Percentiles rank a stretch among this genome's conserved stretches.
phyloP scores from a whole-genome alignment of 2,797 vertebrate genomes.

The Enteromius trimaculatus region DNA sequence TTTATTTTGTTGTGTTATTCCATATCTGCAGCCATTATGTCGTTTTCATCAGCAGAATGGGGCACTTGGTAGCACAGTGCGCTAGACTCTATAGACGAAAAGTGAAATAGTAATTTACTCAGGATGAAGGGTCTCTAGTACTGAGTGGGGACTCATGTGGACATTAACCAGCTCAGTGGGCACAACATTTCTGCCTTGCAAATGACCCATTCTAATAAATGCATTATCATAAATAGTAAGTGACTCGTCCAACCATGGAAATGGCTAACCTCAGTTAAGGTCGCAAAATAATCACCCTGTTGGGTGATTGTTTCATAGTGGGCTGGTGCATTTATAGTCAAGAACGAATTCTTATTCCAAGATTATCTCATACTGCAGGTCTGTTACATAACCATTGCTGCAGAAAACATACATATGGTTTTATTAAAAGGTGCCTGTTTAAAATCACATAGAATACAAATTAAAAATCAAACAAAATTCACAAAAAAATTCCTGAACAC shows the following conservation, averaged over 20 bases:
- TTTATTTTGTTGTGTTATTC: neutral
- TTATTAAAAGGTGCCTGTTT: neutral
- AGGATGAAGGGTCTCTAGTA: conserved; percentile 33
- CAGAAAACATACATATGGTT: neutral
- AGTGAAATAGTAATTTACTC: conserved; percentile 42
- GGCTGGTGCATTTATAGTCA: conserved; percentile 22
- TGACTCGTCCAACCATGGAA: conserved; percentile 27
- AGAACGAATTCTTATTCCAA: conserved; percentile 3
- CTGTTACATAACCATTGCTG: conserved; percentile 30
- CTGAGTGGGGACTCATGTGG: conserved; percentile 37
- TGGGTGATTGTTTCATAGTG: conserved; percentile 23
- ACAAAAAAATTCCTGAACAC: neutral
- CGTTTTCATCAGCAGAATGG: conserved; percentile 29
- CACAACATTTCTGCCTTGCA: conserved; percentile 20
- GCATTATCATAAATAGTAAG: conserved; percentile 40
- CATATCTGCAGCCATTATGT: conserved; percentile 16
- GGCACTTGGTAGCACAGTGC: conserved; percentile 9
- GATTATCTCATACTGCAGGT: conserved; percentile 26
- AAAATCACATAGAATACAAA: neutral
- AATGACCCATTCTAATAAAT: conserved; percentile 45
- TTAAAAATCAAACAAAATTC: neutral
- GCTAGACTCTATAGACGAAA: conserved; percentile 27
- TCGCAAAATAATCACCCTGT: conserved; percentile 8
- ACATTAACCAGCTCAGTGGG: conserved; percentile 37
- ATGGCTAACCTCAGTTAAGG: conserved; percentile 26